These are phyloP conservation scores for Sebastes nivosus DNA, from an alignment of 2,797 vertebrate genomes.

Conservation along the genomic window DNA sequence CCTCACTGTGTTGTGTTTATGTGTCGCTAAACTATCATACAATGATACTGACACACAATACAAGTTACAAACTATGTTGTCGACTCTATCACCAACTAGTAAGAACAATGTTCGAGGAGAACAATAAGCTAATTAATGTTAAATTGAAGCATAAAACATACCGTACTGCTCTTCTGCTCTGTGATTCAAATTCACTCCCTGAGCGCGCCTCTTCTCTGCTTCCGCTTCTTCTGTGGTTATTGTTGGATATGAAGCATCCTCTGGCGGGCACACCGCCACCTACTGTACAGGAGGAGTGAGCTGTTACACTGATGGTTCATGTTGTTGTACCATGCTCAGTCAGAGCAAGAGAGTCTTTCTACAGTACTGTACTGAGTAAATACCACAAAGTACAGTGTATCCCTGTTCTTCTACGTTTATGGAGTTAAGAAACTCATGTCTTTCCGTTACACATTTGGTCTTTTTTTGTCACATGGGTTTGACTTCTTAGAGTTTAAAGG, in stretches of 20 bases:
- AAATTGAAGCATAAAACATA: not conserved
- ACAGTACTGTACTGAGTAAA: no score
- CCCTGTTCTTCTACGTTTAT: no score
- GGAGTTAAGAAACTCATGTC: no score
- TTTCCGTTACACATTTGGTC: fast-evolving
- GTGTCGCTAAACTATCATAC: not conserved
- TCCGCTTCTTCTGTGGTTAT: constrained; percentile 2
- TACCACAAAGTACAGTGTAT: no score
- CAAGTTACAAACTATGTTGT: fast-evolving
- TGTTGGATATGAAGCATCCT: not conserved
- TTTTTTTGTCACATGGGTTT: no score
- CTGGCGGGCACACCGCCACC: not conserved
- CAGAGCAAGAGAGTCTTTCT: no score
- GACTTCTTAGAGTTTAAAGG: no score
- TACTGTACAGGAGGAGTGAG: not conserved
- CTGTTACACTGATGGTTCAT: no score
- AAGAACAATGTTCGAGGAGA: fast-evolving
- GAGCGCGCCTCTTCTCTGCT: constrained; percentile 21
- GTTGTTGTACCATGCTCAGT: no score
- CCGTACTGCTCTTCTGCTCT: not conserved
- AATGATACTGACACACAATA: not conserved
- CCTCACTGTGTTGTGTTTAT: not conserved
- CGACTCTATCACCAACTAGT: fast-evolving
- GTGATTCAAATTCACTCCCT: constrained; percentile 41
- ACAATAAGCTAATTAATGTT: fast-evolving